Conservation (phyloP, 2,888 invertebrate species). For the Platycheirus albimanus region DNA sequence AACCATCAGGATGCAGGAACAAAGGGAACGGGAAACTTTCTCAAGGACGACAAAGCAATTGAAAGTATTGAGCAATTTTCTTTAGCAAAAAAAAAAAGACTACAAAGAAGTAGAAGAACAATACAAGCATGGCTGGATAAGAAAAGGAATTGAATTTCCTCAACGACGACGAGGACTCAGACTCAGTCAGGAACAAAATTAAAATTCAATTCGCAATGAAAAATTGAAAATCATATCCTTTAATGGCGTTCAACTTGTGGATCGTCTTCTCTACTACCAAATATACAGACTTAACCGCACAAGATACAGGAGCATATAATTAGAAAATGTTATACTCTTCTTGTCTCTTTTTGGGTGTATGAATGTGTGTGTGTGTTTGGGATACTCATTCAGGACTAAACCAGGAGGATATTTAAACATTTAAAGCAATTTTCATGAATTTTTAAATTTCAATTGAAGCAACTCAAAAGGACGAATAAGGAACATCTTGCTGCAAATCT, state of each 20-base stretch:
- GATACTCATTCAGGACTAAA: background rate
- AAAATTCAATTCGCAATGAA: conserved; percentile 72
- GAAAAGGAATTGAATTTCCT: conserved; percentile 6
- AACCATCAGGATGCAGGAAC: background rate
- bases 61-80: conserved; percentile 44
- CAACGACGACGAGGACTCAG: conserved; percentile 21
- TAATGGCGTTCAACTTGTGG: conserved; percentile 54
- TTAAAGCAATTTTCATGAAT: conserved; percentile 64
- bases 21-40: conserved; percentile 19
- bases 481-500: conserved; percentile 9
- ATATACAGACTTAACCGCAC: background rate
- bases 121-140: conserved; percentile 20
- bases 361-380: background rate
- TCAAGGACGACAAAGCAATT: conserved; percentile 55
- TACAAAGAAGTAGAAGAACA: conserved; percentile 16
- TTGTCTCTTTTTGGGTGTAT: no score
- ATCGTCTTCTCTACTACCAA: background rate
- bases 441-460: conserved; percentile 70
- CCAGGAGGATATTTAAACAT: conserved; percentile 7
- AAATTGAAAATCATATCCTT: conserved; percentile 73
- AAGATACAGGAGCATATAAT: conserved; percentile 3
- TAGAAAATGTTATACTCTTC: conserved; percentile 3
- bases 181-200: conserved; percentile 58
- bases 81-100: conserved; percentile 4
- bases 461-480: background rate